phyloP scores from a whole-genome alignment of 1,140 invertebrate genomes.

The Spodoptera frugiperda region DNA sequence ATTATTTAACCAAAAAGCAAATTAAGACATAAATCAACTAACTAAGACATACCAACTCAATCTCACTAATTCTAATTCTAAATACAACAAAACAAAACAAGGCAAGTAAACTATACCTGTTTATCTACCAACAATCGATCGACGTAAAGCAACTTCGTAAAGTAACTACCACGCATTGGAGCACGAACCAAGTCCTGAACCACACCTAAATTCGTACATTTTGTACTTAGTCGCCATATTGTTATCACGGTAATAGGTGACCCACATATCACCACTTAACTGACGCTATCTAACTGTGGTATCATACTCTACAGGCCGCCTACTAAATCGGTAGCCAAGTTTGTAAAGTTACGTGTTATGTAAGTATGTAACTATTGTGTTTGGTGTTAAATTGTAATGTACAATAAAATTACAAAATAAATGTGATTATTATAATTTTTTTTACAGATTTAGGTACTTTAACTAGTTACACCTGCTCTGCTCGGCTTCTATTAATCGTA shows the following conservation, averaged over 20 bases:
- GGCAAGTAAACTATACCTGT: not conserved
- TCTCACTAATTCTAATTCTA: not conserved
- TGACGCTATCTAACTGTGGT: slow-evolving; percentile 59
- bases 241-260: slow-evolving; percentile 59
- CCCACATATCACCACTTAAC: slow-evolving; percentile 67
- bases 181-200: slow-evolving; percentile 3
- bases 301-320: slow-evolving; percentile 47
- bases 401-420: no score
- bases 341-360: not conserved
- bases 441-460: no score
- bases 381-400: not conserved
- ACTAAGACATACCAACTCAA: not conserved
- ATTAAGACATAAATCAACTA: no score
- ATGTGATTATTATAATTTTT: no score
- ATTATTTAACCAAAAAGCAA: no score
- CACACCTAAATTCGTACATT: slow-evolving; percentile 41
- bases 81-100: not conserved
- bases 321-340: slow-evolving; percentile 24
- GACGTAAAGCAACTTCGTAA: not conserved
- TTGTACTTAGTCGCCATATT: slow-evolving; percentile 1
- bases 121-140: slow-evolving; percentile 19
- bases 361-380: not conserved
- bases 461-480: no score
- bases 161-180: not conserved
- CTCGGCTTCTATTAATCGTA: no score